Evolutionary conservation across 1,140 invertebrate species (phyloP), one percentile per base, ranked within the genome.

Genomic region (Dermatophagoides farinae): DNA sequence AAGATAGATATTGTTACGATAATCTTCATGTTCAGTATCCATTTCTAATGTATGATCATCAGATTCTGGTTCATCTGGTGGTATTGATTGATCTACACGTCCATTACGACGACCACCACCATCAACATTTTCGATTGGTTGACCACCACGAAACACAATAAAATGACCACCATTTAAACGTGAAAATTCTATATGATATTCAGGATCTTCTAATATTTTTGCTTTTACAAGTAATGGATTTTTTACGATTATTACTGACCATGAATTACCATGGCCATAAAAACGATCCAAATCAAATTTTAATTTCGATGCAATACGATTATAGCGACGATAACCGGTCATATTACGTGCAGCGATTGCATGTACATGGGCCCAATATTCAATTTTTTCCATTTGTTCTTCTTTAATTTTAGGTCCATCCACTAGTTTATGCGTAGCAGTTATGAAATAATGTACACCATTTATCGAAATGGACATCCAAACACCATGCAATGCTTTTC

Each of bases 151-250:
- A n/a, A 39, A 55, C 5, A 55, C 14, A 23, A 55, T 55, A 25
- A 18, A 55, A 25, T 55, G 53, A 20, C 53, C 53, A 25, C 53
- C 31, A 23, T 55, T 55, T 12, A 55, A 23, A 20, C 53, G 53
- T n/a, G 16, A 20, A 25, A 55, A 55, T 23, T 55, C 53, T 23
- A 55, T 18, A 20, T 44, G 53, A 40, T 44, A 25, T n/a, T 55
- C 53, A 2, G n/a, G 14, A 44, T 55, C 53, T 44, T 55, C 53
- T 5, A 55, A 44, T 23, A 55, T 23, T 44, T 44, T 55, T 25
- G 53, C 53, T 25, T 55, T 55, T 12, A 55, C 53, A 4, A 55
- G 23, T n/a, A 25, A 55, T 44, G 14, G 53, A 55, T 55, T 55
- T 23, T 55, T 55, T 5, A 55, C 53, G 25, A 55, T 55, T 2